phyloP scores from a whole-genome alignment of 30 jellyfish, hydroid and myxozoan genomes.

The Aurelia aurita region DNA sequence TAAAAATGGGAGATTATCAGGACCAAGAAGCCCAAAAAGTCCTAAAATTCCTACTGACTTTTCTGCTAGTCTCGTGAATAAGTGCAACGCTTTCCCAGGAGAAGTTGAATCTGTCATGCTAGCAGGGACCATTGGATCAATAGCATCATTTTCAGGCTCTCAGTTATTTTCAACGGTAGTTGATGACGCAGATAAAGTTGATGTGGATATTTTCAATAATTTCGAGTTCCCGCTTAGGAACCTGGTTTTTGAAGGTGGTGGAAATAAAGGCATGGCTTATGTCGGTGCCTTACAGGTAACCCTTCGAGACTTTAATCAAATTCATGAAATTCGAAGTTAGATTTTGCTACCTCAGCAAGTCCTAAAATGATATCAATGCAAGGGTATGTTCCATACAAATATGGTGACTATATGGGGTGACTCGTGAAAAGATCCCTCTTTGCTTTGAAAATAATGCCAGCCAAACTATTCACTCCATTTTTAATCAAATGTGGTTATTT shows the following conservation, averaged over 20 bases:
- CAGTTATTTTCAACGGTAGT: conserved; percentile 64
- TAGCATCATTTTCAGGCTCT: conserved; percentile 78
- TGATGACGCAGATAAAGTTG: conserved; percentile 80
- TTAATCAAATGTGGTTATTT: too few species aligned
- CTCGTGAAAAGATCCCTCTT: too few species aligned
- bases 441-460: too few species aligned
- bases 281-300: conserved; percentile 70
- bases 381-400: too few species aligned
- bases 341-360: too few species aligned
- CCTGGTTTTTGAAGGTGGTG: conserved; percentile 77
- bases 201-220: conserved; percentile 81
- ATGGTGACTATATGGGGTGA: too few species aligned
- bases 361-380: too few species aligned
- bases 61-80: conserved; percentile 19
- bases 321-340: too few species aligned
- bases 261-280: conserved; percentile 73
- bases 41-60: not conserved
- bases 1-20: not conserved
- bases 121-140: conserved; percentile 88
- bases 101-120: conserved; percentile 57
- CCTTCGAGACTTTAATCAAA: too few species aligned
- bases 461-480: too few species aligned
- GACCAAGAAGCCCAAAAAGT: not conserved
- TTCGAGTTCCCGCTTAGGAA: conserved; percentile 78
- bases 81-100: conserved; percentile 48